Base-by-base conservation (phyloP, 1,140 invertebrate species). In the Hypsibius dujardini region DNA sequence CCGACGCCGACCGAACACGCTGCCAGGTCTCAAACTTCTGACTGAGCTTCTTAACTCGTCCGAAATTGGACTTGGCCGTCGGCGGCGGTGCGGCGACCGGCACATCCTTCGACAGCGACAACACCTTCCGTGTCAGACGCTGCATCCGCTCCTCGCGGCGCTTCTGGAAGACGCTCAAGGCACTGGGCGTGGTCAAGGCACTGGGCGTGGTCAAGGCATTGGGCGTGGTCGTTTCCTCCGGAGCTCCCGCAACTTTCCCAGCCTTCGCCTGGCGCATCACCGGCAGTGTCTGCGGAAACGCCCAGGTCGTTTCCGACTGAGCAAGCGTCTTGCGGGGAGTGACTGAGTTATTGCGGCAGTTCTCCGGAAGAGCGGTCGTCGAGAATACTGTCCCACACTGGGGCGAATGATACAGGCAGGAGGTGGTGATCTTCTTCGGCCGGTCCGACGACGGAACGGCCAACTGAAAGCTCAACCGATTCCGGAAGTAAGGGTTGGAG, bases 11-110 rank as follows among this genome's bases (percentile, higher is more conserved):
- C 45, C 62, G 62, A 45, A 67, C 42, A 42, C 62, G 62, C 62
- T 67, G 62, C 62, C 62, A 67, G 12, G 62, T 67, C 62, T 67
- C 62, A 3, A 7, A 67, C 45, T 67, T 67, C 42, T 67, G 12
- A 67, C 62, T 67, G 3, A 67, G 7, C 12, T 42, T 12, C 3
- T 45, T 12, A 7, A 67, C 62, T 12, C 62, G 62, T 12, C 62
- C 62, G 7, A 7, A 7, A 0, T 12, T 45, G 12, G 12, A 7
- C 3, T 7, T 12, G 12, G 62, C 12, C 12, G 62, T 12, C 12
- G 7, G 42, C 12, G 3, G 3, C 7, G 12, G 12, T 67, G 62
- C 12, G 42, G 42, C 7, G 50, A n/a, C n/a, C 50, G 7, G 7
- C 7, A n/a, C 7, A 7, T 67, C 62, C 42, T 45, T 12, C 12